Base-by-base conservation (phyloP, 2,797 vertebrate genomes). In the Sebastes kiyomatsui region DNA sequence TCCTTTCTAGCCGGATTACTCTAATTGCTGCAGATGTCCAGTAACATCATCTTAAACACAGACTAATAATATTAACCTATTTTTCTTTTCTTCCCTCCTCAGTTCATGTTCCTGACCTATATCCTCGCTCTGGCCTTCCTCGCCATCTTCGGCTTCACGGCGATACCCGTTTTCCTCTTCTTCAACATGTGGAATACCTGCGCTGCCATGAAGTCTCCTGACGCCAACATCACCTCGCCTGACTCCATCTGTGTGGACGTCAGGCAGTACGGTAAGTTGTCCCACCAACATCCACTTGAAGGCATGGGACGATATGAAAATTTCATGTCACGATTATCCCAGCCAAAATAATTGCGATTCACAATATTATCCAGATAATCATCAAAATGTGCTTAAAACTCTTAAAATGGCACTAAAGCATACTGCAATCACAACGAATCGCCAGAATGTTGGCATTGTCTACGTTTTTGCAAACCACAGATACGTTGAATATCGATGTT, bases 51-150 rank as follows among this genome's bases (percentile, higher is more conserved):
- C 75, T 67, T 68, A 55, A 85, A 80, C 59, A 38, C 16, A 20
- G 52, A 65, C 33, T 75, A 86, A 67, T 27, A 42, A 71, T 42
- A 23, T 80, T 71, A 69, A 67, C 25, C 59, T 33, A 33, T 42
- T 79, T 83, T 33, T 30, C n/a, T 30, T n/a, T 62, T 55, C 23
- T 12, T 2, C 60, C n/a, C 7, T 59, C 71, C 22, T 33, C 92
- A 99, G 98, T 99, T 99, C 91, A 97, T 99, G 94, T 98, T 99
- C 95, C 96, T 99, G 93, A 99, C 98, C 88, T 99, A 99, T 59
- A 96, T 99, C 90, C 96, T 99, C 58, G 96, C 96, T 72, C 96
- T 99, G 95, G 96, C 95, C 92, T 99, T 99, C 96, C 96, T 99
- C 11, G 97, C 97, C 12, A 97, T 99, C 87, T 98, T 99, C 5